A percentile compares a stretch with the other conserved stretches of the same genome.
These are phyloP conservation scores for Venustaconcha ellipsiformis DNA, from an alignment of 1,140 invertebrate species.

Conservation along the genomic window DNA sequence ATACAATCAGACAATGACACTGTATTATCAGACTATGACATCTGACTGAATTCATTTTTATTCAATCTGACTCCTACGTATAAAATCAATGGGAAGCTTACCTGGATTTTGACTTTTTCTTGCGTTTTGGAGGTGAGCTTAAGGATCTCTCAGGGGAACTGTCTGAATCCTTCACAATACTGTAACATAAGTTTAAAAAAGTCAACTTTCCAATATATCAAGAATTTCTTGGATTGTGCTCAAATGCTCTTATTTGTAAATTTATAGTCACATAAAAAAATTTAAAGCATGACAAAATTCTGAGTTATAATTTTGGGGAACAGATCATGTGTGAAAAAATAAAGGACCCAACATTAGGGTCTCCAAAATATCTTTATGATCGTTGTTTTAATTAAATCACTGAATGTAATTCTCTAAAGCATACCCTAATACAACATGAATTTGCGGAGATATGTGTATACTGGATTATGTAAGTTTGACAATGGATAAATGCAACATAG, in stretches of 20 bases:
- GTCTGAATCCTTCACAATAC: slow-evolving; percentile 47
- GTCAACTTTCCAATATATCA: neutral
- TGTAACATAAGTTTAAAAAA: slow-evolving; percentile 24
- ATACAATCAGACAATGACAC: no score
- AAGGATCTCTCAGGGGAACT: slow-evolving; percentile 47
- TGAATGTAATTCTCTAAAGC: no score
- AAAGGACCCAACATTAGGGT: no score
- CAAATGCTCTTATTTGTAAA: neutral
- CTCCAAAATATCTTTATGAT: no score
- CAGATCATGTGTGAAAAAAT: no score
- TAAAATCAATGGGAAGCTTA: no score
- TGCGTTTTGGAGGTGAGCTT: slow-evolving; percentile 48
- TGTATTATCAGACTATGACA: no score
- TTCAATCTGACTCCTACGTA: no score
- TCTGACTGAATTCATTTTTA: no score
- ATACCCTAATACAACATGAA: neutral
- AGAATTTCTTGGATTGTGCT: neutral
- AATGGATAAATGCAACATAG: neutral
- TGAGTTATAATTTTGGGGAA: neutral
- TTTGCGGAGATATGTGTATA: neutral
- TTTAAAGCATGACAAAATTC: no score
- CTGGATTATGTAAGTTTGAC: neutral
- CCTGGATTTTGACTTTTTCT: slow-evolving; percentile 56
- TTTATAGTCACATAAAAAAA: neutral
- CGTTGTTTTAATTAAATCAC: neutral